These are phyloP conservation scores for Macropus fuliginosus DNA, from an alignment of 2,797 vertebrate species.

Conservation along the genomic window DNA sequence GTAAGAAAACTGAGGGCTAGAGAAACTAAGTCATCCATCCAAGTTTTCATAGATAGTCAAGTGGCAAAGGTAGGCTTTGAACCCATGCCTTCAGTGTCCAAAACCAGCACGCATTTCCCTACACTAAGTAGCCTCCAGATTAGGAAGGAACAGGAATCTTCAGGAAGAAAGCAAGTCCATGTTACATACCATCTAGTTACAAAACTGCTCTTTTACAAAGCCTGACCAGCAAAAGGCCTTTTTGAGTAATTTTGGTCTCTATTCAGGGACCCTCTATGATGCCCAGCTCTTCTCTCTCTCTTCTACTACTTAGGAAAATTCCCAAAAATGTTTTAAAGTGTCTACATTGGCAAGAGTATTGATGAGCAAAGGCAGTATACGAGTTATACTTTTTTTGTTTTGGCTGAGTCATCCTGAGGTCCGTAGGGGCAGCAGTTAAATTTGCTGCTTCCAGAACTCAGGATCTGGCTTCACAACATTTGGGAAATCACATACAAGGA, in stretches of 20 bases:
- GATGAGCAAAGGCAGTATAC: conserved; percentile 41
- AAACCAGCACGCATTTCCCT: background rate
- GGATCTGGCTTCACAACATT: conserved; percentile 43
- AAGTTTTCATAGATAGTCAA: background rate
- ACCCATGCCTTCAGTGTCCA: background rate
- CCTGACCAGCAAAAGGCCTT: background rate
- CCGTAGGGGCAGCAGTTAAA: background rate
- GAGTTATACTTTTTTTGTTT: conserved; percentile 22
- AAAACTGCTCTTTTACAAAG: background rate
- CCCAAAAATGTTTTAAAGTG: background rate
- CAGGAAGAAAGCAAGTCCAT: background rate
- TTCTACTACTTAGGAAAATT: background rate
- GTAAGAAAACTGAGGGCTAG: background rate
- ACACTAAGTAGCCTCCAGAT: background rate
- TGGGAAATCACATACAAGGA: conserved; percentile 26
- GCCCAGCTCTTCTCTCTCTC: background rate
- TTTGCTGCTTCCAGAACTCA: conserved; percentile 47
- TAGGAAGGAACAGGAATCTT: background rate
- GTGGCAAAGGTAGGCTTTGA: background rate
- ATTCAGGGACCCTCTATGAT: background rate
- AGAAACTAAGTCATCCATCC: background rate
- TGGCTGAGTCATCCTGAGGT: background rate
- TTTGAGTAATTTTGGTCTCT: background rate
- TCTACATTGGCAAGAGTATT: background rate
- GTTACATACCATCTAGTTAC: background rate